Base-by-base conservation (phyloP, 2,113 vertebrate genomes). In the Daphoenositta chrysoptera region DNA sequence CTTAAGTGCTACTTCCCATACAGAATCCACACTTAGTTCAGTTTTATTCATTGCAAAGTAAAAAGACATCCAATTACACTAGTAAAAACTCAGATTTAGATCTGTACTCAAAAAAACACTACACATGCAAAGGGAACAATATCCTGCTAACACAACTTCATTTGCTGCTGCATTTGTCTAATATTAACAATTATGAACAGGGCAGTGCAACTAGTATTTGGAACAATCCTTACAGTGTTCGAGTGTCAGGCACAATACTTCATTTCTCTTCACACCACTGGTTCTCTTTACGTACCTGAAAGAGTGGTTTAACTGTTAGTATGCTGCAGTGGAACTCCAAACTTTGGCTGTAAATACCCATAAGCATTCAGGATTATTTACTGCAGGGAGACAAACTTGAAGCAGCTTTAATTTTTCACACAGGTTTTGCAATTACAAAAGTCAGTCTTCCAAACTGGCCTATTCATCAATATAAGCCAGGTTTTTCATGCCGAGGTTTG, bases 191-290 rank as follows among this genome's bases (percentile, higher is more conserved):
- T 98, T 99, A 99, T 99, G 98, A 99, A 99, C 99, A 99, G 98
- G 97, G 98, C 99, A 99, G 99, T 99, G 99, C 99, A 99, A 99
- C 98, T 99, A 99, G 98, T 98, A 98, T 98, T 97, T 97, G 97
- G 98, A 98, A 98, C 98, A 97, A 98, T 98, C 98, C 98, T 98
- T 98, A 98, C 98, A 98, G 98, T 98, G 98, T 98, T 98, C 72
- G 94, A 98, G 98, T 98, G 97, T 98, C 97, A 97, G 98, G 97
- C 98, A 97, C 89, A 94, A 96, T 70, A 23, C 91, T 97, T 98
- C 97, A 99, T 97, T 99, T 99, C 96, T 99, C 99, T 99, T 99
- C 99, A 97, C 99, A 99, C 99, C 99, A 99, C 98, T 99, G 99
- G 98, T 99, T 99, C 98, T 99, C 99, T 98, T 99, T 99, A 98